phyloP scores from a whole-genome alignment of 2,888 invertebrate species.

The Andrena chrysosceles region DNA sequence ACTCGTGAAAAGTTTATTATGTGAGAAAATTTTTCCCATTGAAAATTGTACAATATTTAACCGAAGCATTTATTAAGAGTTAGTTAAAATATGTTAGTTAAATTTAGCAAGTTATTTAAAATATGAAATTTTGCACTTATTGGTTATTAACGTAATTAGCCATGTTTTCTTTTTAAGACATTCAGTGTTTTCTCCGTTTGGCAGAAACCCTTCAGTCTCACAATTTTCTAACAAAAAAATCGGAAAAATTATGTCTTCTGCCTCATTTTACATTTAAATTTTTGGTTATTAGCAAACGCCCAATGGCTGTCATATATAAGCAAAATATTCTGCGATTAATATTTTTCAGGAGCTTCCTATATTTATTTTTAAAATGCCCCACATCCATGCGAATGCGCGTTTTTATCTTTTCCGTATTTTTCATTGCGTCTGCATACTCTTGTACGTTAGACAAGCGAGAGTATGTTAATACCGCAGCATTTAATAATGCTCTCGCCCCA shows the following conservation, averaged over 20 bases:
- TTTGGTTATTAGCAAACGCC: neutral
- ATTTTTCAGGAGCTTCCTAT: neutral
- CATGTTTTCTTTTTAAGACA: neutral
- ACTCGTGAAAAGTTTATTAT: neutral
- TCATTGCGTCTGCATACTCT: neutral
- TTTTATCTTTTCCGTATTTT: neutral
- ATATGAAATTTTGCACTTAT: slow-evolving; percentile 1
- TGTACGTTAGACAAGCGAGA: neutral
- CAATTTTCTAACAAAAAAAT: neutral
- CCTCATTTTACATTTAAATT: neutral
- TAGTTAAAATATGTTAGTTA: slow-evolving; percentile 8
- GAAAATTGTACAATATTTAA: neutral
- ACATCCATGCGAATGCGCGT: slow-evolving; percentile 6
- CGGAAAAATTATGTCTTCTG: neutral
- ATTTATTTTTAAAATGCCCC: neutral
- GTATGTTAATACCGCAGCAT: neutral
- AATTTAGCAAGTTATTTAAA: neutral
- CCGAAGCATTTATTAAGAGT: neutral
- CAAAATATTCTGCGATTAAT: neutral
- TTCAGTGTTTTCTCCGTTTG: neutral
- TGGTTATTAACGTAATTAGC: neutral
- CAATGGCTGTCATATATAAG: neutral
- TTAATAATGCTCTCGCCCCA: slow-evolving; percentile 6
- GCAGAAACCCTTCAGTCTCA: neutral
- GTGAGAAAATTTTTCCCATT: neutral